Base-by-base conservation (phyloP, 2,888 invertebrate genomes). In the Catocala sponsa region DNA sequence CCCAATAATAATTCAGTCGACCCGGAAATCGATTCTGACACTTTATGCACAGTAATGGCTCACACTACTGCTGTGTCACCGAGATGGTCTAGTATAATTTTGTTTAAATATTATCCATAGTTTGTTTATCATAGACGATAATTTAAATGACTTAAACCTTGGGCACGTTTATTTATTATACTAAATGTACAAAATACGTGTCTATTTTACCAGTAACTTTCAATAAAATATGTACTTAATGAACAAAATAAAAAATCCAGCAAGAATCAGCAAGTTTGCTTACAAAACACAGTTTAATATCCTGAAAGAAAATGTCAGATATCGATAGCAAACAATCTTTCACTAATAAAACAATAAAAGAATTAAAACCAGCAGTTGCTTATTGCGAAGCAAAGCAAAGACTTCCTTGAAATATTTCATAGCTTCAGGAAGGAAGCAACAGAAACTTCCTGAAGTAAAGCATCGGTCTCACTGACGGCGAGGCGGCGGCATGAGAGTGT, bases 351-450 rank as follows among this genome's bases (percentile, higher is more conserved):
- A 63, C 57, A 58, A 53, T 56, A 44, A 43, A 56, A 61, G 43
- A 53, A 44, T 58, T 48, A 50, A 50, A 49, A 44, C 11, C 35
- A 53, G 33, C 32, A 52, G 35, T 33, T 46, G n/a, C 15, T 15
- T 6, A 1, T 15, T 32, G 0, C 13, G 38, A 6, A 49, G 54
- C 12, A 42, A 49, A 50, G 50, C 56, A 60, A 72, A 72, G 67
- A 65, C 70, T 65, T 71, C 52, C 63, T 55, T 64, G 71, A 74
- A 73, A 75, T 77, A 73, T 73, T 73, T 73, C 59, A 57, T 49
- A 63, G 59, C 54, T 55, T 43, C 61, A 65, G 71, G 74, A 74
- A 77, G 77, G 66, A 63, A 70, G 68, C 63, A 47, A 63, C 55
- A 52, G 63, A 54, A 71, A 70, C 68, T 70, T 78, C 61, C 62